These are phyloP conservation scores for Plagiodera versicolora DNA, from an alignment of 2,888 invertebrate species.

Conservation along the genomic window DNA sequence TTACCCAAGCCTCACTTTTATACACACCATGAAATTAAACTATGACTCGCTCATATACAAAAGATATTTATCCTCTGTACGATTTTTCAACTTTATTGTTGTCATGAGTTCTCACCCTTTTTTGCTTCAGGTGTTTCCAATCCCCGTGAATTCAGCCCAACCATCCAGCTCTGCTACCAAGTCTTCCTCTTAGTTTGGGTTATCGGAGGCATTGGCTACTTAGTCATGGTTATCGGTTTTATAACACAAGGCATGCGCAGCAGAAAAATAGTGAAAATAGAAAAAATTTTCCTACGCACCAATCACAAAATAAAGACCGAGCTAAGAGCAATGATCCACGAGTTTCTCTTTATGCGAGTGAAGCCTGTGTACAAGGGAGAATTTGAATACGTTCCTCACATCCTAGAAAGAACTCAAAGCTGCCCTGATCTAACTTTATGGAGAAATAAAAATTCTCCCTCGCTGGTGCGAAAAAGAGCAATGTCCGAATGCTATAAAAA, in stretches of 20 bases:
- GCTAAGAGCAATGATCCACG: slow-evolving; percentile 54
- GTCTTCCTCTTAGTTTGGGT: slow-evolving; percentile 85
- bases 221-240: slow-evolving; percentile 87
- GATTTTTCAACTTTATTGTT: no score
- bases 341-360: slow-evolving; percentile 79
- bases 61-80: no score
- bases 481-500: slow-evolving; percentile 63
- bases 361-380: slow-evolving; percentile 73
- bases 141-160: slow-evolving; percentile 61
- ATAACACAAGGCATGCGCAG: slow-evolving; percentile 78
- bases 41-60: no score
- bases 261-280: slow-evolving; percentile 71
- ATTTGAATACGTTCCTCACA: slow-evolving; percentile 53
- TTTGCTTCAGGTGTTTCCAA: slow-evolving; percentile 42
- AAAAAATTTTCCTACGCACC: slow-evolving; percentile 76
- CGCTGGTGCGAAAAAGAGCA: slow-evolving; percentile 58
- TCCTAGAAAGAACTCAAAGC: slow-evolving; percentile 62
- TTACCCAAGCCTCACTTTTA: no score
- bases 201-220: slow-evolving; percentile 87
- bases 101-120: no score
- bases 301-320: slow-evolving; percentile 71
- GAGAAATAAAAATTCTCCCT: slow-evolving; percentile 55
- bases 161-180: slow-evolving; percentile 73
- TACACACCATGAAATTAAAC: no score
- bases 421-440: slow-evolving; percentile 73